Percentiles rank a stretch among this genome's conserved stretches.
Conservation (phyloP, 2,888 invertebrate genomes). For the Germaria angustata region DNA sequence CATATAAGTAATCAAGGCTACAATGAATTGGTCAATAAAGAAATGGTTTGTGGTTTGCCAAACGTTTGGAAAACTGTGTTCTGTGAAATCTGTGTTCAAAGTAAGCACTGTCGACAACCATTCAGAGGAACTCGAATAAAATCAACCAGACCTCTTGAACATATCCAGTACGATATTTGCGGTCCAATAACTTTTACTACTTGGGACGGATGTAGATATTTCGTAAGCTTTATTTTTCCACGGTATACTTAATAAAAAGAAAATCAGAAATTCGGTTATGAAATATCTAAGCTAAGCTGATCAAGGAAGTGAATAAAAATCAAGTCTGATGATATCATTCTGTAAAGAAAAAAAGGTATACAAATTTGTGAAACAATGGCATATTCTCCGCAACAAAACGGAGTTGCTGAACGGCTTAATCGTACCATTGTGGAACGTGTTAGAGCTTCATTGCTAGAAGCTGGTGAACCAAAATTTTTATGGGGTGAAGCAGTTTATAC, state of each 20-base stretch:
- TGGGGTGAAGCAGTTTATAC: too few species aligned
- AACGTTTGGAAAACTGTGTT: slow-evolving; percentile 4
- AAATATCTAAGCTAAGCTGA: slow-evolving; percentile 21
- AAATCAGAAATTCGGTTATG: not conserved
- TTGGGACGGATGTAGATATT: slow-evolving; percentile 41
- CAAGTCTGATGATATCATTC: slow-evolving; percentile 58
- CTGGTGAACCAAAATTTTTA: slow-evolving; percentile 40
- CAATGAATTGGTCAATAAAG: not conserved
- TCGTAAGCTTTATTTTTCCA: slow-evolving; percentile 34
- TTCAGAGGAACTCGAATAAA: too few species aligned
- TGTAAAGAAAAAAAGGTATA: slow-evolving; percentile 70
- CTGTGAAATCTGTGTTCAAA: too few species aligned
- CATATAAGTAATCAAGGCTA: slow-evolving; percentile 8
- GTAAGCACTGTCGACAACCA: slow-evolving; percentile 13
- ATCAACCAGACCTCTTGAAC: not conserved
- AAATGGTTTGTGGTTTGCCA: slow-evolving; percentile 9
- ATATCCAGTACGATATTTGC: slow-evolving; percentile 66
- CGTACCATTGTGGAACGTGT: slow-evolving; percentile 12
- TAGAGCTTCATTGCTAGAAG: slow-evolving; percentile 47
- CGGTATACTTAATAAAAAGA: not conserved
- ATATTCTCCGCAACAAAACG: slow-evolving; percentile 58
- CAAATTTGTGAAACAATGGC: slow-evolving; percentile 48
- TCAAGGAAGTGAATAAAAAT: slow-evolving; percentile 69
- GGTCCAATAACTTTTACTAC: slow-evolving; percentile 72
- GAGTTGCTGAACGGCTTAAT: slow-evolving; percentile 29